Evolutionary conservation across 92 coral and sea anemone species (phyloP).

Genomic region (Epizoanthus illoricatus): DNA sequence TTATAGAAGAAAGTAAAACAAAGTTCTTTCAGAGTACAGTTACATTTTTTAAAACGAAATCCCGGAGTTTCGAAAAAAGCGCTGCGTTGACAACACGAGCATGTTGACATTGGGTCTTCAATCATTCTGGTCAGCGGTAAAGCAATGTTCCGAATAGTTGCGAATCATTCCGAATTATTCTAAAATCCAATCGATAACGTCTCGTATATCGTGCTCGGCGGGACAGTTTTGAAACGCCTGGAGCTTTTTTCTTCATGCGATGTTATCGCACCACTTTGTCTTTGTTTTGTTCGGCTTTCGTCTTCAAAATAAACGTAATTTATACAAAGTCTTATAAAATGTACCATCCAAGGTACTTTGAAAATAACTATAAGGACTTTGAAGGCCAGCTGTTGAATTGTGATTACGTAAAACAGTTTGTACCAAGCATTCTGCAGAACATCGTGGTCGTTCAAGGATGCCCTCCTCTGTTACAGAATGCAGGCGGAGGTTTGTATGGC

Average conservation of each 20-base stretch:
- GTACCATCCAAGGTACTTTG: constrained; percentile 66
- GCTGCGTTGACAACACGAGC: constrained; percentile 70
- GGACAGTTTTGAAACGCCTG: neutral
- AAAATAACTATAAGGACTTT: constrained; percentile 63
- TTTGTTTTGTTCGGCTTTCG: neutral
- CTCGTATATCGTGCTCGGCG: constrained; percentile 12
- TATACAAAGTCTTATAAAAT: constrained; percentile 4
- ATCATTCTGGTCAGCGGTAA: constrained; percentile 63
- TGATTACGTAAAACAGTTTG: constrained; percentile 67
- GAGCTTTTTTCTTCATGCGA: too few relatives aligned
- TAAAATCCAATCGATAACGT: constrained; percentile 12
- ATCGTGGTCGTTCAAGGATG: constrained; percentile 52
- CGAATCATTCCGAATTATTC: too few relatives aligned
- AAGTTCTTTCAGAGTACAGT: too few relatives aligned
- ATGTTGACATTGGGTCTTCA: constrained; percentile 64
- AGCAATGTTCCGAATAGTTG: neutral
- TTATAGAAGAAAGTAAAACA: neutral
- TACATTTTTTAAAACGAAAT: neutral
- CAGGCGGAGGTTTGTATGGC: constrained; percentile 87
- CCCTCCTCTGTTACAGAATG: constrained; percentile 66
- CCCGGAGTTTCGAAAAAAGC: neutral
- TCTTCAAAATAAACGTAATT: neutral
- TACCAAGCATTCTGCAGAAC: constrained; percentile 48
- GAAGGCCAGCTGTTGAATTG: constrained; percentile 58
- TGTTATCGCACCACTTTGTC: too few relatives aligned